Evolutionary conservation across 1,140 invertebrate genomes (phyloP), one percentile per base, ranked within the genome.

Genomic region (Panagrolaimus sp.): DNA sequence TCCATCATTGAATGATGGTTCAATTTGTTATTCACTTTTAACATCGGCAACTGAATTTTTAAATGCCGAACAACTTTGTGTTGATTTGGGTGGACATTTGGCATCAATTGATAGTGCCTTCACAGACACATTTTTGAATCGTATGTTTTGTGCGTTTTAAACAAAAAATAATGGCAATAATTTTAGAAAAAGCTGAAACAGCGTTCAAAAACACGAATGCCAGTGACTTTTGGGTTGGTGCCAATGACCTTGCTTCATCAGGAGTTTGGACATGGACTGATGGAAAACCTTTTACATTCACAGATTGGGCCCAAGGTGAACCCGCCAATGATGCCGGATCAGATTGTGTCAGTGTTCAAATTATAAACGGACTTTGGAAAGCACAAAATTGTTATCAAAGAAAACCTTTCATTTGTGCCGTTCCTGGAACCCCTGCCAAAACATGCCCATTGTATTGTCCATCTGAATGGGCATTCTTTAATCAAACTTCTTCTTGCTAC

Each of bases 381-480:
- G 14, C 52, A 0, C 21, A 28, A 12, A 28, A 21, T n/a, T 58
- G 52, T 4, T 26, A 58, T n/a, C 21, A 21, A 9, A 58, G 28
- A 14, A n/a, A 12, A 3, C 52, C 52, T 5, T 58, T 26, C 52
- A 58, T 58, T 14, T 58, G 52, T 28, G 52, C 52, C 8, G 17
- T 28, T 6, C 52, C 52, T 21, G 28, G 28, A 26, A 58, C 21
- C 15, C 14, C 52, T 2, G n/a, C 12, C 0, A 58, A 58, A 14
- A 38, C 32, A 7, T 58, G 52, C n/a, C 52, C 52, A 12, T n/a
- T 28, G 4, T 26, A 21, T 12, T 58, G 52, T n/a, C 52, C 52
- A 26, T 58, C 52, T 24, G 65, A 43, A 32, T 67, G 65, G 65
- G n/a, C 65, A 4, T 67, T 38, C 65, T 67, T 21, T 43, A 48